These are phyloP conservation scores for Amblyopsis hoosieri DNA, from an alignment of 2,797 vertebrate species.

Conservation along the genomic window DNA sequence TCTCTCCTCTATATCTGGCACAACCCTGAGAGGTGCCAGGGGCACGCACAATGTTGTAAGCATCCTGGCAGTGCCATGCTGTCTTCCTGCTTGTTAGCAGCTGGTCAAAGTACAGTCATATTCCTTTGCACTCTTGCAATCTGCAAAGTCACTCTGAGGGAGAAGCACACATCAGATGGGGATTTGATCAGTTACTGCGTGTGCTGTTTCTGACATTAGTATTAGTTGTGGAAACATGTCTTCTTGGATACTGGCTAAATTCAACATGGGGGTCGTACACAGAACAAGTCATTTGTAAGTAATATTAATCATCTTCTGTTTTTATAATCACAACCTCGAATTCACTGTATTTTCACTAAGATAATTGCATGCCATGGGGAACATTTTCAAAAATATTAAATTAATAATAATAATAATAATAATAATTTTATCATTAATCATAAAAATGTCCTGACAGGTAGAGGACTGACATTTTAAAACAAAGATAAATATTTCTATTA, in stretches of 20 bases:
- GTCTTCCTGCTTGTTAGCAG: conserved; percentile 68
- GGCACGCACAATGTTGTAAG: conserved; percentile 61
- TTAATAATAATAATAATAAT: neutral
- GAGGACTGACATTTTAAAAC: neutral
- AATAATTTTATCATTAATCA: neutral
- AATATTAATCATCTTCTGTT: conserved; percentile 30
- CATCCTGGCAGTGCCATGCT: conserved; percentile 61
- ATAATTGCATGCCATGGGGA: conserved; percentile 27
- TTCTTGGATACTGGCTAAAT: conserved; percentile 55
- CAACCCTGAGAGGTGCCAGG: conserved; percentile 63
- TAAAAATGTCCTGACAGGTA: neutral
- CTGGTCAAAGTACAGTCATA: conserved; percentile 66
- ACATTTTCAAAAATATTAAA: conserved; percentile 8
- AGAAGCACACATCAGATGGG: conserved; percentile 30
- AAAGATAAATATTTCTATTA: too few species aligned
- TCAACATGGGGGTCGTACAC: conserved; percentile 52
- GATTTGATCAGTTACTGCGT: conserved; percentile 6
- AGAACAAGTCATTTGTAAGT: conserved; percentile 65
- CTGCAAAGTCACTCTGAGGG: conserved; percentile 48
- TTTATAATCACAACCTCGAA: conserved; percentile 1
- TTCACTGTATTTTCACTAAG: neutral
- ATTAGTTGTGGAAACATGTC: conserved; percentile 38
- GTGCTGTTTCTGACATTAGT: conserved; percentile 19
- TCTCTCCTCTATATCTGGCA: conserved; percentile 63
- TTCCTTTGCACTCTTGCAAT: conserved; percentile 49